Evolutionary conservation across 1,140 invertebrate species (phyloP).

Genomic region (Fopius arisanus): DNA sequence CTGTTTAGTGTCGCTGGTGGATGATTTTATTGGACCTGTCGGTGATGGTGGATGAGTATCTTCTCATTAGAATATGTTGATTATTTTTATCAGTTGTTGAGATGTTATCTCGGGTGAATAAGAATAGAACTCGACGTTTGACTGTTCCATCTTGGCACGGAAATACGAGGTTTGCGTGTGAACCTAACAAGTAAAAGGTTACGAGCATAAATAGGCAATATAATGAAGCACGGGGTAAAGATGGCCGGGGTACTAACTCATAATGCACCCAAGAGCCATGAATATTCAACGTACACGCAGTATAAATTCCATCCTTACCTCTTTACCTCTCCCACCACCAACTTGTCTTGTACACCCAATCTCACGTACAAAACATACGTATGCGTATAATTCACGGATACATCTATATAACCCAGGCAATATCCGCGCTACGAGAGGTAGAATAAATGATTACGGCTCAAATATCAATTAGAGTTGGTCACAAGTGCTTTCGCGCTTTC

Average conservation of each 20-base stretch:
- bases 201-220: slow-evolving; percentile 42
- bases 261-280: slow-evolving; percentile 37
- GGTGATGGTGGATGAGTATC: not conserved
- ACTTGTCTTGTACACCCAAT: slow-evolving; percentile 3
- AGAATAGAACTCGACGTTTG: slow-evolving; percentile 1
- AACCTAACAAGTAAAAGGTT: slow-evolving; percentile 38
- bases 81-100: not conserved
- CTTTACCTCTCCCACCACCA: not conserved
- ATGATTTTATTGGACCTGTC: no score
- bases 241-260: slow-evolving; percentile 35
- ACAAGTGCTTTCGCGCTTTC: not conserved
- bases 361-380: not conserved
- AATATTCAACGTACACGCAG: slow-evolving; percentile 43
- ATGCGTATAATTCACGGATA: not conserved
- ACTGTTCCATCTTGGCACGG: slow-evolving; percentile 4
- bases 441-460: not conserved
- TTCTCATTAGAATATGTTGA: not conserved
- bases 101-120: not conserved
- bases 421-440: not conserved
- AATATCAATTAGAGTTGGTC: slow-evolving; percentile 10
- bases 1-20: not conserved
- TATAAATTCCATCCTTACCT: slow-evolving; percentile 36
- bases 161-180: slow-evolving; percentile 35
- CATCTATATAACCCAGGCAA: not conserved
- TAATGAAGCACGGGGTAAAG: slow-evolving; percentile 35